Percentiles rank a stretch among this genome's conserved stretches.
These are phyloP conservation scores for Pachliopta kotzebuea DNA, from an alignment of 2,888 invertebrate species.

Conservation along the genomic window DNA sequence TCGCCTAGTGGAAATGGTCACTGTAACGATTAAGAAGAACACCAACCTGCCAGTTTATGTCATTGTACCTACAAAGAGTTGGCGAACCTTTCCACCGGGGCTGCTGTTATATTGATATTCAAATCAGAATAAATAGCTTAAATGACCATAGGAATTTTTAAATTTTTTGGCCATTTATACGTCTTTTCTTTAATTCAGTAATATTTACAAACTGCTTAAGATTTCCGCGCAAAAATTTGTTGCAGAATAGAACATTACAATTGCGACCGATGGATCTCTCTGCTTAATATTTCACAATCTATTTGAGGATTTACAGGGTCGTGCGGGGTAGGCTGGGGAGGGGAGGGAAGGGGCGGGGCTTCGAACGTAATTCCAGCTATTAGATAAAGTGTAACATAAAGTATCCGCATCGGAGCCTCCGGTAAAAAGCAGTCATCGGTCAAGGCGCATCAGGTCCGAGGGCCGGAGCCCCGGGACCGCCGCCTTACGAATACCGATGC, in stretches of 20 bases:
- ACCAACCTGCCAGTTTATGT: too few relatives aligned
- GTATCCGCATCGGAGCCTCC: slow-evolving; percentile 22
- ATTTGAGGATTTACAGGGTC: slow-evolving; percentile 18
- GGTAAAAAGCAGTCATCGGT: slow-evolving; percentile 36
- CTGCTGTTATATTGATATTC: too few relatives aligned
- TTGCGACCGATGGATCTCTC: not conserved
- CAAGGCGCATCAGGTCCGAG: slow-evolving; percentile 42
- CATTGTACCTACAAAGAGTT: too few relatives aligned
- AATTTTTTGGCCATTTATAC: too few relatives aligned
- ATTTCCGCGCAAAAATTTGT: not conserved
- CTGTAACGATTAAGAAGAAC: too few relatives aligned
- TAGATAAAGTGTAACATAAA: slow-evolving; percentile 30
- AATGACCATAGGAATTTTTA: too few relatives aligned
- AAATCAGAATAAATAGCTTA: too few relatives aligned
- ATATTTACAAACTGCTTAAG: too few relatives aligned
- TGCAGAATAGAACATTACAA: slow-evolving; percentile 4
- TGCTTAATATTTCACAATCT: slow-evolving; percentile 18
- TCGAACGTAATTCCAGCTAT: slow-evolving; percentile 24
- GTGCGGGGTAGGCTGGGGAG: not conserved
- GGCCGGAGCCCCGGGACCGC: slow-evolving; percentile 33
- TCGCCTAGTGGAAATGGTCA: too few relatives aligned
- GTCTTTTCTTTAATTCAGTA: too few relatives aligned
- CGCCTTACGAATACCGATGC: slow-evolving; percentile 33
- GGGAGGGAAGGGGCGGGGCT: not conserved
- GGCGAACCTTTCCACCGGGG: too few relatives aligned